These are phyloP conservation scores for Holotrichia oblita DNA, from an alignment of 1,140 invertebrate genomes.

Conservation along the genomic window DNA sequence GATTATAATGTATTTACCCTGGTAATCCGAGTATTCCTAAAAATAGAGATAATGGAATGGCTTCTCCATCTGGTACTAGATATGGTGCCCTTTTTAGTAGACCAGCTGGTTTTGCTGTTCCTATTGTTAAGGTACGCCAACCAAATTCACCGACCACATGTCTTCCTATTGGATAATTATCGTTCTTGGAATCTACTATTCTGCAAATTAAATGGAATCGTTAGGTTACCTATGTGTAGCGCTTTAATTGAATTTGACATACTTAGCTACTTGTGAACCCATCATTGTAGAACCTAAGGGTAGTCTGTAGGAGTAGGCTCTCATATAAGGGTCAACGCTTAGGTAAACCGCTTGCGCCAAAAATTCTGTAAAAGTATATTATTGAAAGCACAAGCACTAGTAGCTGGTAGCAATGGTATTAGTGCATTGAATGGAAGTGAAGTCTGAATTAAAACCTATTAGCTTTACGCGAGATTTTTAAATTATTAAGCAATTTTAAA, in stretches of 20 bases:
- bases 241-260: conserved; percentile 43
- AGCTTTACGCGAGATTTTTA: too few species aligned
- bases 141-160: conserved; percentile 65
- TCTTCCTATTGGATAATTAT: conserved; percentile 63
- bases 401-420: too few species aligned
- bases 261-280: conserved; percentile 71
- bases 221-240: not conserved
- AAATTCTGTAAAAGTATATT: conserved; percentile 61
- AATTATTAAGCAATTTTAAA: too few species aligned
- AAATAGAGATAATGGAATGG: conserved; percentile 62
- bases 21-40: conserved; percentile 68
- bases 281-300: conserved; percentile 69
- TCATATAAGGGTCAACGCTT: conserved; percentile 79
- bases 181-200: conserved; percentile 61
- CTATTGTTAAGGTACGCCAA: conserved; percentile 67
- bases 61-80: conserved; percentile 61
- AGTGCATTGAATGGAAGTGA: too few species aligned
- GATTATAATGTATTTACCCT: conserved; percentile 60
- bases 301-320: conserved; percentile 64
- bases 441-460: too few species aligned
- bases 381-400: too few species aligned
- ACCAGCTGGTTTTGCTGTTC: conserved; percentile 45
- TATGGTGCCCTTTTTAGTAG: conserved; percentile 43
- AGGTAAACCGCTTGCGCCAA: conserved; percentile 72
- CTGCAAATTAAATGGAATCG: conserved; percentile 47